Conservation (phyloP, 1,140 invertebrate species). For the Planococcus citri region DNA sequence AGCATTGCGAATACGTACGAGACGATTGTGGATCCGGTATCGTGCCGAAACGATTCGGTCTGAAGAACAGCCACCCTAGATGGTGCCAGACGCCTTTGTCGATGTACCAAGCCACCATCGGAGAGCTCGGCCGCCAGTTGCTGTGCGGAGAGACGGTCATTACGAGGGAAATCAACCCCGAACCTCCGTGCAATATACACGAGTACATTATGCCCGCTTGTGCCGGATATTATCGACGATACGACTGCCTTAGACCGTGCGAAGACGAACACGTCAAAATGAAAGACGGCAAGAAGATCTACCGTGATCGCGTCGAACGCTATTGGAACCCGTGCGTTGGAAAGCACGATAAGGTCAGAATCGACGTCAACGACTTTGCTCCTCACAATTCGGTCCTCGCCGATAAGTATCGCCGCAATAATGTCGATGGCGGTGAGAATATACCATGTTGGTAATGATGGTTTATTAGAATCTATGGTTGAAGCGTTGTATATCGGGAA, state of each 20-base stretch:
- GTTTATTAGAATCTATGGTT: slow-evolving; percentile 2
- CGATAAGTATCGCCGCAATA: neutral
- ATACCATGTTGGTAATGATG: slow-evolving; percentile 6
- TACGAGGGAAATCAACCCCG: neutral
- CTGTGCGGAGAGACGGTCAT: neutral
- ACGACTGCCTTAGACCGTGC: neutral
- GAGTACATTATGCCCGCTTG: neutral
- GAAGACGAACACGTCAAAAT: neutral
- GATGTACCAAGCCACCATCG: neutral
- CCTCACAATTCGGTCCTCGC: neutral
- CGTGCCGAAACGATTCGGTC: neutral
- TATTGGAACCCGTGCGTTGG: neutral
- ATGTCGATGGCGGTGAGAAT: neutral
- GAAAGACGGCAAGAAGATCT: neutral
- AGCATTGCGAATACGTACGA: neutral
- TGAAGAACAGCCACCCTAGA: neutral
- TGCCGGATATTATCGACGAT: neutral
- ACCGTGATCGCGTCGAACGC: neutral
- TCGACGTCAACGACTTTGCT: slow-evolving; percentile 2
- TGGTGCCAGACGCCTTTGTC: slow-evolving; percentile 3
- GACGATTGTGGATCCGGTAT: slow-evolving; percentile 13
- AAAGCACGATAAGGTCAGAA: neutral
- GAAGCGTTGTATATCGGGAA: neutral
- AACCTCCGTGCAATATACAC: neutral
- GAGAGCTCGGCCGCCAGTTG: neutral